Base-by-base conservation (phyloP, 2,797 vertebrate species). In the Siniperca undulata region DNA sequence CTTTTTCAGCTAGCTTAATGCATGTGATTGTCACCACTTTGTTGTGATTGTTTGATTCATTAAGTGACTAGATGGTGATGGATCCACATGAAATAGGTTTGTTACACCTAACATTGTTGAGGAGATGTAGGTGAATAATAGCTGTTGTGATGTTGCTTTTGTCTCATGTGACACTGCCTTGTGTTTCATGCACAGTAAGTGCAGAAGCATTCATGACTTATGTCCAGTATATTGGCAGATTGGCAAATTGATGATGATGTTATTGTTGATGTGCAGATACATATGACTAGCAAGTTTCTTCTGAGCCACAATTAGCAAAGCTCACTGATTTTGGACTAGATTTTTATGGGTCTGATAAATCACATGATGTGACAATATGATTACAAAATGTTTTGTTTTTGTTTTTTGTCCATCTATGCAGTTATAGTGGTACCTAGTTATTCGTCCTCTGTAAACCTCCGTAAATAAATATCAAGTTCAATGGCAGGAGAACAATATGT, bases 131-230 rank as follows among this genome's bases (percentile, higher is more conserved):
- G 36, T 68, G 67, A 64, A 48, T 60, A 9, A 20, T 12, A 22
- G 48, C 59, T 46, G 68, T 69, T 11, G 42, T 12, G 8, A 40
- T 60, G 73, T 67, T 53, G 69, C 62, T 53, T 65, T 34, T 48
- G 44, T 19, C 36, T 85, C 77, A 72, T 64, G 40, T 83, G 64
- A 61, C 44, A 13, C 14, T 24, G 17, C 30, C 16, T 50, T 44
- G 74, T 27, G 67, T 68, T 53, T 78, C 71, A 65, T 70, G 78
- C 46, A 30, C 24, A 30, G 10, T 64, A 16, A 67, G 14, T 8
- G 38, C 34, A 38, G 42, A 60, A 22, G 16, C 22, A 6, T 58
- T 53, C 10, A 10, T 53, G 30, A 42, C 38, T 36, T 7, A 16
- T 22, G 13, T 50, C 8, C 9, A 30, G 4, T 3, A 0, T 38